Conservation (phyloP, 2,888 invertebrate genomes). For the Cheilosia variabilis region DNA sequence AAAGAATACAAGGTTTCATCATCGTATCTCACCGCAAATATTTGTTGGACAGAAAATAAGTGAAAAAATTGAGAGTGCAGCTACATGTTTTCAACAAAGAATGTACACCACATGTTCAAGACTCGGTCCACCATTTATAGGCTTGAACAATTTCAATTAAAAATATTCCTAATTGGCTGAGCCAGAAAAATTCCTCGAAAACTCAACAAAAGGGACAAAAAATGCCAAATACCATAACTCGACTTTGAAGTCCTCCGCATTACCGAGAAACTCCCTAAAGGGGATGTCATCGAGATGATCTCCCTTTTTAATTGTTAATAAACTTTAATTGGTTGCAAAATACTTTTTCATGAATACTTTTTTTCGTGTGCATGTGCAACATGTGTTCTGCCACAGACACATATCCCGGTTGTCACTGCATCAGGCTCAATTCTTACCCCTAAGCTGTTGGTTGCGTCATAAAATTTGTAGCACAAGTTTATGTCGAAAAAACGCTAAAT, state of each 20-base stretch:
- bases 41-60: too few species aligned
- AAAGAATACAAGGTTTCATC: too few species aligned
- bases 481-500: constrained; percentile 12
- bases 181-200: not conserved
- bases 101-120: too few species aligned
- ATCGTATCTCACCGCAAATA: too few species aligned
- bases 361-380: constrained; percentile 30
- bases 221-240: not conserved
- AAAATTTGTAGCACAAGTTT: constrained; percentile 18
- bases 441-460: constrained; percentile 19
- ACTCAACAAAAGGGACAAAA: not conserved
- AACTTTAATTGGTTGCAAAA: constrained; percentile 52
- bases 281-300: constrained; percentile 12
- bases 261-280: not conserved
- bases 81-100: too few species aligned
- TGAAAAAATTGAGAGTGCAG: too few species aligned
- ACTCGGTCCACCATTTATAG: not conserved
- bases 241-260: constrained; percentile 11
- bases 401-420: not conserved
- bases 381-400: constrained; percentile 40
- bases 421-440: constrained; percentile 7
- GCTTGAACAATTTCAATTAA: not conserved
- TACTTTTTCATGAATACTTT: constrained; percentile 9
- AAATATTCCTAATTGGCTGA: not conserved
- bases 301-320: constrained; percentile 40